These are phyloP conservation scores for Rhizoglyphus robini DNA, from an alignment of 1,140 invertebrate species.

Conservation along the genomic window DNA sequence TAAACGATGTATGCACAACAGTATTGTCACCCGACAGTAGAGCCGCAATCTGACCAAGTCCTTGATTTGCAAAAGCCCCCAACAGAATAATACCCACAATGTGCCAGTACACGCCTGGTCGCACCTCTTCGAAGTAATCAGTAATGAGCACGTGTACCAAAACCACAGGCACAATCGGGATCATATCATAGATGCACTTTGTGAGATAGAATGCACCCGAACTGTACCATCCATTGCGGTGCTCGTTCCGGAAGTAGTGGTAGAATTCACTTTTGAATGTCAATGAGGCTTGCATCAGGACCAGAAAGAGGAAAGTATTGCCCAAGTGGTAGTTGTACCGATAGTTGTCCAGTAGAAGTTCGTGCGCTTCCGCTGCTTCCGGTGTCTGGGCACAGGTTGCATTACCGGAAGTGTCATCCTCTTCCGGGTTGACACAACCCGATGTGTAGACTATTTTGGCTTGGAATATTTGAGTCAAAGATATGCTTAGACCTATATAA, in stretches of 20 bases:
- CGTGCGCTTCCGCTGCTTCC: not conserved
- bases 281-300: not conserved
- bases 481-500: not conserved
- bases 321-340: not conserved
- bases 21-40: not conserved
- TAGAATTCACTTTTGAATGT: not conserved
- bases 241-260: not conserved
- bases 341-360: not conserved
- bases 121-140: not conserved
- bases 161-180: not conserved
- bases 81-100: not conserved
- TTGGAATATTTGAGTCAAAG: not conserved
- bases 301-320: not conserved
- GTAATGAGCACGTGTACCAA: not conserved
- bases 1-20: not conserved
- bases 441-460: not conserved
- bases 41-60: not conserved
- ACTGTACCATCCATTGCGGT: slow-evolving; percentile 13
- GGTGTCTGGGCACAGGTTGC: not conserved
- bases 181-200: not conserved
- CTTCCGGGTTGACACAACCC: not conserved
- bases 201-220: not conserved
- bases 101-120: not conserved
- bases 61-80: not conserved
- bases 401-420: not conserved